A percentile compares a stretch with the other conserved stretches of the same genome.
Conservation (phyloP, 2,797 vertebrate genomes). For the Lepidocolaptes lacrymiger region DNA sequence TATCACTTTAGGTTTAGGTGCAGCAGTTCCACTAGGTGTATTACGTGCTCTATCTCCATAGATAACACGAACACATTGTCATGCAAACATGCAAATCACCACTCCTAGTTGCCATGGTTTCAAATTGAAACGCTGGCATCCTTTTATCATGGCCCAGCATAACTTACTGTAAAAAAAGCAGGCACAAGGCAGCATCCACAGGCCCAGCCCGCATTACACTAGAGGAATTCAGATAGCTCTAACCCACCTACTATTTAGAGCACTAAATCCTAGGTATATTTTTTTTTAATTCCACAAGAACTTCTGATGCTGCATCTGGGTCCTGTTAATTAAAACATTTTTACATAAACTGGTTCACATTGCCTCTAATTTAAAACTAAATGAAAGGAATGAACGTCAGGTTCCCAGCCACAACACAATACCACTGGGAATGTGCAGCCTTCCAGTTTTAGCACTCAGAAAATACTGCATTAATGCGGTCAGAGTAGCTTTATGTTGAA, state of each 20-base stretch:
- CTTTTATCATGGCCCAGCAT: constrained; percentile 41
- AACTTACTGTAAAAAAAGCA: neutral
- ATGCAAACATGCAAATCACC: constrained; percentile 65
- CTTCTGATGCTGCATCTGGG: neutral
- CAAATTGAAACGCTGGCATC: constrained; percentile 42
- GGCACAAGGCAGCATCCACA: neutral
- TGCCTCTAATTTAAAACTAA: constrained; percentile 47
- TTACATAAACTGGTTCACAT: constrained; percentile 17
- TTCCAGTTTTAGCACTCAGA: constrained; percentile 22
- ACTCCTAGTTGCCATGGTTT: constrained; percentile 61
- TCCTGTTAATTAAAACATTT: constrained; percentile 56
- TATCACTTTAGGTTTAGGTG: neutral
- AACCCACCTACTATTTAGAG: neutral
- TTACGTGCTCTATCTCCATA: constrained; percentile 28
- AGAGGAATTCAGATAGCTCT: neutral
- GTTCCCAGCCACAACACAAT: constrained; percentile 36
- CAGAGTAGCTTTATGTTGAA: neutral
- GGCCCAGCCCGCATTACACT: neutral
- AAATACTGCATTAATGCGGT: neutral
- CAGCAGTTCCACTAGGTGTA: neutral
- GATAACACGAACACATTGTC: constrained; percentile 46
- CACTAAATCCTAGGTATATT: neutral
- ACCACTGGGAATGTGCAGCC: constrained; percentile 1
- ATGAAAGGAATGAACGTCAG: constrained; percentile 19
- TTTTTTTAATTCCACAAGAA: neutral